Conservation (phyloP, 2,888 invertebrate species). For the Odontocerum albicorne region DNA sequence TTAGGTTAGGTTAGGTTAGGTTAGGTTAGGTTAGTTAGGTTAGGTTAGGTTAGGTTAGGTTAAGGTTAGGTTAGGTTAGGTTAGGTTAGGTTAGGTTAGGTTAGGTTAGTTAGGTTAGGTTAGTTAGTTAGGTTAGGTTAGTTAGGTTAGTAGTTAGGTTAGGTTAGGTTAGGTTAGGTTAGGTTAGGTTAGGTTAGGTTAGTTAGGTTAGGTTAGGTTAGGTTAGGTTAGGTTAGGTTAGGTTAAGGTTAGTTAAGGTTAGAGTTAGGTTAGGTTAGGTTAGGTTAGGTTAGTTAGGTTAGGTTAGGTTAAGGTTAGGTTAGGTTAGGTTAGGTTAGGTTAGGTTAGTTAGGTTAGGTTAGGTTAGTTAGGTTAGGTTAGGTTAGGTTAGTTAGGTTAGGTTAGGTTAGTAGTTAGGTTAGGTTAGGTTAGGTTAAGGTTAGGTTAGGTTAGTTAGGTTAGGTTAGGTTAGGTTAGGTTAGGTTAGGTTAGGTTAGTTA, state of each 20-base stretch:
- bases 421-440: constrained; percentile 4
- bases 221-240: too few species aligned
- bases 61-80: constrained; percentile 10
- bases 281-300: constrained; percentile 4
- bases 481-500: too few species aligned
- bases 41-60: constrained; percentile 10
- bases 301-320: constrained; percentile 1
- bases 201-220: constrained; percentile 4
- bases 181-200: too few species aligned
- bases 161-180: constrained; percentile 15
- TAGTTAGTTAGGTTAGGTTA: too few species aligned
- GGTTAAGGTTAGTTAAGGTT: too few species aligned
- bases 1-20: neutral
- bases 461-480: constrained; percentile 15
- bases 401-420: constrained; percentile 4
- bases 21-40: constrained; percentile 1
- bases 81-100: constrained; percentile 9
- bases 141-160: too few species aligned
- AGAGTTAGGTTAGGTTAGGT: constrained; percentile 5
- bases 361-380: constrained; percentile 4
- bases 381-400: constrained; percentile 7
- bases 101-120: neutral
- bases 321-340: too few species aligned
- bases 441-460: too few species aligned
- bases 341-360: constrained; percentile 4